Evolutionary conservation across 1,140 invertebrate genomes (phyloP).

Genomic region (Hyles vespertilio): DNA sequence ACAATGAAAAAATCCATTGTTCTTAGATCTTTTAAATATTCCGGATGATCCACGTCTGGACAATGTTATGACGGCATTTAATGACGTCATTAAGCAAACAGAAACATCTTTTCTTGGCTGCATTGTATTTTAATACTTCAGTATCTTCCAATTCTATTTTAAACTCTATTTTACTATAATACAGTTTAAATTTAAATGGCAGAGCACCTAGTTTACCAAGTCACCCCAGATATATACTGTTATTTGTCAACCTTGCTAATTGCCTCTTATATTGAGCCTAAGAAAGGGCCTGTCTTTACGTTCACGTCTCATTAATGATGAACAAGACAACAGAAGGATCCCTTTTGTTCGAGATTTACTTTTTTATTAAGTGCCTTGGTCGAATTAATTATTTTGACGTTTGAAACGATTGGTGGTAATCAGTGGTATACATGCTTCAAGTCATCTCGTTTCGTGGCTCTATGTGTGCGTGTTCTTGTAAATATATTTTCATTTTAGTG

Average conservation of each 20-base stretch:
- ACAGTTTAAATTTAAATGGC: constrained; percentile 6
- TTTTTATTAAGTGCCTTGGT: constrained; percentile 6
- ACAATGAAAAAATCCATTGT: no score
- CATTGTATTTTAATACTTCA: constrained; percentile 26
- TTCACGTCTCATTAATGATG: constrained; percentile 30
- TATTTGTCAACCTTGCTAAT: constrained; percentile 42
- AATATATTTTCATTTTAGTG: no score
- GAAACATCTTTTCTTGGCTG: constrained; percentile 34
- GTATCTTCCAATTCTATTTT: constrained; percentile 1
- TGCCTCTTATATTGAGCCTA: constrained; percentile 32
- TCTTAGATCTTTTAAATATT: constrained; percentile 10
- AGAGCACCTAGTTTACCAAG: constrained; percentile 9
- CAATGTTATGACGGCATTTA: constrained; percentile 24
- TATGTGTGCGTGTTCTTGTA: no score
- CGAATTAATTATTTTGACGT: no score
- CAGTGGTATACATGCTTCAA: no score
- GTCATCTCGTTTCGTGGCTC: no score
- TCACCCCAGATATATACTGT: constrained; percentile 25
- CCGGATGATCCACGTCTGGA: constrained; percentile 30
- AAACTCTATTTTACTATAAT: neutral
- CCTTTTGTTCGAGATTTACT: constrained; percentile 6
- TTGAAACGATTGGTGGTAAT: no score
- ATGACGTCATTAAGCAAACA: constrained; percentile 42
- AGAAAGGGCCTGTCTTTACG: constrained; percentile 17
- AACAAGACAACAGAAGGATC: constrained; percentile 10